Percentiles rank a stretch among this genome's conserved stretches.
Evolutionary conservation across 1,140 invertebrate genomes (phyloP).

Genomic region (Neodiprion fabricii): DNA sequence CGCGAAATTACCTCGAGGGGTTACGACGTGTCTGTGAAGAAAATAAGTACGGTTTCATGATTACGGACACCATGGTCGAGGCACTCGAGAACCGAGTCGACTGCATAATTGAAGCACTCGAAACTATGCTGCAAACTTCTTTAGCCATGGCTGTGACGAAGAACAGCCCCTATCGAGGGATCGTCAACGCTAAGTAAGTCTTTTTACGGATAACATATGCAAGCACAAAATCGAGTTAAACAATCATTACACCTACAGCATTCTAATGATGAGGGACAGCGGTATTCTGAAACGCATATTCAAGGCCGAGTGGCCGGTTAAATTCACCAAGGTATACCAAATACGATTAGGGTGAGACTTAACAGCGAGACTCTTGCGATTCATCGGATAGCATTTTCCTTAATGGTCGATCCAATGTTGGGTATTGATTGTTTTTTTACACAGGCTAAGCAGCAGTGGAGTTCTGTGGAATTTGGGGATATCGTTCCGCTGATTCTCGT

Average conservation of each 20-base stretch:
- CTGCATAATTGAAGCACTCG: constrained; percentile 51
- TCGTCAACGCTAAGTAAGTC: constrained; percentile 52
- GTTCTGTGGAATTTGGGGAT: constrained; percentile 45
- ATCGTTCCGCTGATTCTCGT: constrained; percentile 45
- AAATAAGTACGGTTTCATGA: constrained; percentile 55
- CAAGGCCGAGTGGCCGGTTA: constrained; percentile 44
- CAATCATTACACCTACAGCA: constrained; percentile 32
- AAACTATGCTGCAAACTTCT: constrained; percentile 52
- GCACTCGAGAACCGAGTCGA: constrained; percentile 44
- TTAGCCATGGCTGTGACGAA: constrained; percentile 48
- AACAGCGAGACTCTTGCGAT: constrained; percentile 14
- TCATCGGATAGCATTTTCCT: constrained; percentile 9
- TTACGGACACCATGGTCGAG: constrained; percentile 48
- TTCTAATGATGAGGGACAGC: constrained; percentile 51
- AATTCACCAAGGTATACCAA: background rate
- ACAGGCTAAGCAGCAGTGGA: constrained; percentile 36
- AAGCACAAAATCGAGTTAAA: too few species aligned
- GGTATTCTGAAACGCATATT: constrained; percentile 54
- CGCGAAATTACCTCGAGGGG: constrained; percentile 51
- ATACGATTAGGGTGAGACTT: constrained; percentile 27
- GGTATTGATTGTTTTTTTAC: constrained; percentile 13
- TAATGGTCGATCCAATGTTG: background rate
- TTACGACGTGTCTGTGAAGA: constrained; percentile 45
- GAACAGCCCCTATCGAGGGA: constrained; percentile 49
- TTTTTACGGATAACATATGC: background rate